Percentiles rank a stretch among this genome's conserved stretches.
Evolutionary conservation across 1,140 invertebrate genomes (phyloP).

Genomic region (Mycetomoellerius zeteki): DNA sequence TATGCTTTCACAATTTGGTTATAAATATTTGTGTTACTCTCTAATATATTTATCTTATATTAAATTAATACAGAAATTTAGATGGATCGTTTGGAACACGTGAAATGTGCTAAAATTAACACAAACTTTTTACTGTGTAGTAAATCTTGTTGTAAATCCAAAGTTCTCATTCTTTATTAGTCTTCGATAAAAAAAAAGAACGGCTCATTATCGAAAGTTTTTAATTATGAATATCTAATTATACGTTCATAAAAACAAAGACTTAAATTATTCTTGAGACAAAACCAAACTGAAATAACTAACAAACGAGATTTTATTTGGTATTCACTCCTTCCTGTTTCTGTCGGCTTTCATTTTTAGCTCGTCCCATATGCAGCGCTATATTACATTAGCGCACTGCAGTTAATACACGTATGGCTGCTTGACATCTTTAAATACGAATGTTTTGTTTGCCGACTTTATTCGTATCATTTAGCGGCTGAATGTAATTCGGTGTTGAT

Average conservation of each 20-base stretch:
- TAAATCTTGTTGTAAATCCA: neutral
- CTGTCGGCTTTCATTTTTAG: constrained; percentile 12
- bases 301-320: neutral
- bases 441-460: constrained; percentile 57
- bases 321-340: constrained; percentile 3
- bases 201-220: neutral
- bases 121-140: too few species aligned
- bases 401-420: constrained; percentile 14
- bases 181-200: neutral
- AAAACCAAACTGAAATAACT: neutral
- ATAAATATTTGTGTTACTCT: neutral
- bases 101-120: too few species aligned
- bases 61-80: too few species aligned
- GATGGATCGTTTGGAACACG: too few species aligned
- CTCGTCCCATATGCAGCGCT: neutral
- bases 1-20: too few species aligned
- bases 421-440: constrained; percentile 36
- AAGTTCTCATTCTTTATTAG: neutral
- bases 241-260: neutral
- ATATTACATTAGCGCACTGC: neutral
- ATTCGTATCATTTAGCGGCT: constrained; percentile 47
- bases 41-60: too few species aligned
- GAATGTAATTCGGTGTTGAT: constrained; percentile 71
- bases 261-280: neutral
- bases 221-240: neutral